These are phyloP conservation scores for Amphipyra tragopoginis DNA, from an alignment of 2,888 invertebrate genomes.

Conservation along the genomic window DNA sequence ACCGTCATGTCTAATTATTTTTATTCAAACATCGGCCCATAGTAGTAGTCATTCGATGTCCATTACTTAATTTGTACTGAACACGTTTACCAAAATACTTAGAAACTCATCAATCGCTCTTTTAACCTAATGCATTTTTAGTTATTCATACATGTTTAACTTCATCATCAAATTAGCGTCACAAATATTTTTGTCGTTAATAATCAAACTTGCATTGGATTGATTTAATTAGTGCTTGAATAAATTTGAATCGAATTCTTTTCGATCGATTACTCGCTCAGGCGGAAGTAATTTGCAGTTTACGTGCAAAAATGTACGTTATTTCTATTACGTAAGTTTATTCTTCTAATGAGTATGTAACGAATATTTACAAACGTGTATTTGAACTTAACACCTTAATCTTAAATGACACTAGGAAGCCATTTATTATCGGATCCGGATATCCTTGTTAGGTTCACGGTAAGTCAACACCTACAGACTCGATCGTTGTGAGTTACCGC, in stretches of 20 bases:
- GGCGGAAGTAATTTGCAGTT: slow-evolving; percentile 17
- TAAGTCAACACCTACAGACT: slow-evolving; percentile 16
- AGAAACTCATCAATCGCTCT: too few relatives aligned
- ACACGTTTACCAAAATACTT: too few relatives aligned
- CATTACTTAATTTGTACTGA: too few relatives aligned
- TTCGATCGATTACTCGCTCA: slow-evolving; percentile 5
- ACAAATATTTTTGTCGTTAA: too few relatives aligned
- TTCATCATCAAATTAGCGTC: too few relatives aligned
- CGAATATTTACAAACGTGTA: slow-evolving; percentile 1
- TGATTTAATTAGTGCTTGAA: not conserved
- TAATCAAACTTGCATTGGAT: not conserved
- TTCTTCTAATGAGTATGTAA: not conserved
- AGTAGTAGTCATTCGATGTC: too few relatives aligned
- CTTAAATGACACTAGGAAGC: slow-evolving; percentile 44
- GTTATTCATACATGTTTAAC: too few relatives aligned
- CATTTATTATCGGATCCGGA: slow-evolving; percentile 48
- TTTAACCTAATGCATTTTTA: too few relatives aligned
- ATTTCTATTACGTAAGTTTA: slow-evolving; percentile 4
- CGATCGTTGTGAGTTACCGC: slow-evolving; percentile 5
- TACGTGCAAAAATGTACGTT: too few relatives aligned
- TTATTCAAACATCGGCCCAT: too few relatives aligned
- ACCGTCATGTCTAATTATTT: not conserved
- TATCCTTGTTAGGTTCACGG: slow-evolving; percentile 52
- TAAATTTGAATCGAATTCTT: not conserved
- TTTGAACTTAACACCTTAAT: slow-evolving; percentile 13